Evolutionary conservation across 2,113 vertebrate genomes (phyloP).

Genomic region (Apodemus sylvaticus): DNA sequence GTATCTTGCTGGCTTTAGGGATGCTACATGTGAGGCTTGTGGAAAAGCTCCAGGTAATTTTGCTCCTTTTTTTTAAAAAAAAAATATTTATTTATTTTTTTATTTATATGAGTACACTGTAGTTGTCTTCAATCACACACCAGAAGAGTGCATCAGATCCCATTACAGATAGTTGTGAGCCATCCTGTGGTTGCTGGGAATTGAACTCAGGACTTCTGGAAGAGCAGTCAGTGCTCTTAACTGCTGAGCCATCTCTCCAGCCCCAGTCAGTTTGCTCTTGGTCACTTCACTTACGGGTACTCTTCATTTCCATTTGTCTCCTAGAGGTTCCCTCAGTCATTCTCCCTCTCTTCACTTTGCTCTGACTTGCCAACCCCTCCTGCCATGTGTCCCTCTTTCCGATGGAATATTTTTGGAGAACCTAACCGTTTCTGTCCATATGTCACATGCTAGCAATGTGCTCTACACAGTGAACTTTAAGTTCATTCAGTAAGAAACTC

Average conservation of each 20-base stretch:
- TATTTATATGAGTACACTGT: too few species aligned
- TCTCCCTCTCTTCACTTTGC: background rate
- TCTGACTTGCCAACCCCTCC: background rate
- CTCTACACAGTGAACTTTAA: accelerated
- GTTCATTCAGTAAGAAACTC: too few species aligned
- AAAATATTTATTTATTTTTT: too few species aligned
- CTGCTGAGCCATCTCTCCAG: too few species aligned
- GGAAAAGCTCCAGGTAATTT: background rate
- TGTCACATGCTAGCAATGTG: background rate
- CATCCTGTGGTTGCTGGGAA: too few species aligned
- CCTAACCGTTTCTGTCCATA: background rate
- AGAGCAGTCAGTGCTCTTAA: too few species aligned
- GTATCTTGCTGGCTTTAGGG: background rate
- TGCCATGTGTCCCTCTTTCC: background rate
- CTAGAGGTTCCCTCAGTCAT: accelerated
- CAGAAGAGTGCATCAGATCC: too few species aligned
- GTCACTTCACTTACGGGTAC: background rate
- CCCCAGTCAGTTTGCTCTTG: background rate
- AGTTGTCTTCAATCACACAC: too few species aligned
- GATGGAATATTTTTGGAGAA: background rate
- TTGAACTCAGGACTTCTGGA: too few species aligned
- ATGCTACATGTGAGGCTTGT: background rate
- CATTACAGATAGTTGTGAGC: too few species aligned
- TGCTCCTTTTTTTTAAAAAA: too few species aligned
- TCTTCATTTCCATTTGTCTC: background rate